Base-by-base conservation (phyloP, 2,797 vertebrate species). In the Rhodeus uyekii region DNA sequence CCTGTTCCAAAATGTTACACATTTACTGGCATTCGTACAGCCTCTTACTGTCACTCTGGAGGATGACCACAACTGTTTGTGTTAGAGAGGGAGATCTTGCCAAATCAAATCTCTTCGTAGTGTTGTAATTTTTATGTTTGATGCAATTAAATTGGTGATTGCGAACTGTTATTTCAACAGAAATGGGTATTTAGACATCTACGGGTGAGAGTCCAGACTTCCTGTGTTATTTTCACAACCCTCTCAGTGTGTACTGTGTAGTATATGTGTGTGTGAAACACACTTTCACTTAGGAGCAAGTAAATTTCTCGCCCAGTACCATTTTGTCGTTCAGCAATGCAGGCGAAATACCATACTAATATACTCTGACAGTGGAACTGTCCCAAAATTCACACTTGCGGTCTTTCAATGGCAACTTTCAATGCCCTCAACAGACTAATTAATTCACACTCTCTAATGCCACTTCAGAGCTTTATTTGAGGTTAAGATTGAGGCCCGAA, bases 171-270 rank as follows among this genome's bases (percentile, higher is more conserved):
- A 39, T 82, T 85, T 67, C 63, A 83, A 82, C 64, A 77, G 85
- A 79, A 58, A 73, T 72, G 74, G 61, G 76, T 84, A 87, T 87
- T 87, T 85, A 78, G 79, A 80, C 61, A 83, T 80, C 84, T 69
- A 44, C 29, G n/a, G 60, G 61, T 77, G 68, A 81, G 67, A 82
- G 39, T 2, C 69, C 64, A 85, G 80, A 72, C 63, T 38, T 68
- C 61, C 72, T 75, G 61, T 60, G 64, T 50, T 36, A 69, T 48
- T 48, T 48, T 46, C 75, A 79, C 44, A 10, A 60, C 65, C 7
- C 55, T 12, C 18, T 19, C 27, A n/a, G 9, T 75, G 16, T 67
- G 55, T 65, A 55, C 22, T 55, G 9, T 24, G 19, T 22, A 50
- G 16, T 48, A 19, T 18, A 58, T 80, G 58, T 81, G 46, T 67